Base-by-base conservation (phyloP, 2,113 vertebrate species). In the Corydoras sp. region DNA sequence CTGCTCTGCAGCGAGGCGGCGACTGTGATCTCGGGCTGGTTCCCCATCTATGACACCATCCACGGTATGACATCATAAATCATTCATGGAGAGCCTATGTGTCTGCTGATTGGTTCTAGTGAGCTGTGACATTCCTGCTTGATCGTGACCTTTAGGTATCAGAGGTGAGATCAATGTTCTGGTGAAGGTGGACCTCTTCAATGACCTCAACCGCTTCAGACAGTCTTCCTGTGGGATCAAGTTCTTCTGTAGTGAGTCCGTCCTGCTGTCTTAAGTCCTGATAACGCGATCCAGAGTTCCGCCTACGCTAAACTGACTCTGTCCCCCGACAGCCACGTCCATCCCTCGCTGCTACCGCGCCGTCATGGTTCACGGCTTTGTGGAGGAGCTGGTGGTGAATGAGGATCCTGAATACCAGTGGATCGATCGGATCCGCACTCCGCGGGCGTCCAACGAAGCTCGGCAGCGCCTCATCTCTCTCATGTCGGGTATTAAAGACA, bases 321-420 rank as follows among this genome's bases (percentile, higher is more conserved):
- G 18, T 24, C 18, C 15, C 10, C 10, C 30, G 6, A 3, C 83
- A 99, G 97, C 95, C 69, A 92, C 93, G 8, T 96, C 93, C 62
- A 92, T 99, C 85, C 97, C 97, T 0, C 91, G 92, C 69, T 97
- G 94, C 76, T 99, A 98, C 81, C 90, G 92, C 58, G 96, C 95
- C 31, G 87, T 90, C 2, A 86, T 93, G 78, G 94, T 99, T 67
- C 97, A 99, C 30, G 97, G 97, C 2, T 99, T 99, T 88, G 96
- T 99, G 78, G 97, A 99, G 79, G 97, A 99, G 66, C 92, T 99
- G 55, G 97, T 99, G 10, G 97, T 99, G 51, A 99, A 99, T 50
- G 97, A 99, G 85, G 97, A 99, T 79, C 97, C 97, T 0, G 97
- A 99, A 68, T 99, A 99, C 85, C 97, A 99, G 49, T 99, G 97